Conservation (phyloP, 2,797 vertebrate genomes). For the Microhierax caerulescens region DNA sequence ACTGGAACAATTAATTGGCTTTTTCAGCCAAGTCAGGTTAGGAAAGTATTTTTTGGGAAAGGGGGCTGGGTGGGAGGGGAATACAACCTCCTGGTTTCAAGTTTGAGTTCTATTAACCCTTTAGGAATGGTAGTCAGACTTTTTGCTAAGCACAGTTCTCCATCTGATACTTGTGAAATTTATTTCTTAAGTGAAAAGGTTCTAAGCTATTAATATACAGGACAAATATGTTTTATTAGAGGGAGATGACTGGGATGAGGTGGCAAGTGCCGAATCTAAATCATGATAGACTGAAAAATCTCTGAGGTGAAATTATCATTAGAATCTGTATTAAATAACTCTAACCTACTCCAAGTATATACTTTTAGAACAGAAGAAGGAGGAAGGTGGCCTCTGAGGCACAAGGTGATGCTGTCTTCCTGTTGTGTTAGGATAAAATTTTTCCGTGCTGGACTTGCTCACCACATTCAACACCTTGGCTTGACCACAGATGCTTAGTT, state of each 20-base stretch:
- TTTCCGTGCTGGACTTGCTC: background rate
- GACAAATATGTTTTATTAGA: background rate
- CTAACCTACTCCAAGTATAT: background rate
- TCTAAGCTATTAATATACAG: background rate
- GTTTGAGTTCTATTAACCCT: slow-evolving; percentile 61
- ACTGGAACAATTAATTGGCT: slow-evolving; percentile 74
- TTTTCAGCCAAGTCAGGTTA: slow-evolving; percentile 74
- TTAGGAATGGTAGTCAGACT: slow-evolving; percentile 32
- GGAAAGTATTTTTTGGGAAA: slow-evolving; percentile 65
- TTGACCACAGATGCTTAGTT: background rate
- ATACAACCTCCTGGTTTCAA: slow-evolving; percentile 54
- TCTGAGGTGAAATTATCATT: background rate
- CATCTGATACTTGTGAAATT: background rate
- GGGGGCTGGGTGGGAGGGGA: background rate
- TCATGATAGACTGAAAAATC: background rate
- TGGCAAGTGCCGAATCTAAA: background rate
- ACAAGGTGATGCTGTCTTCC: background rate
- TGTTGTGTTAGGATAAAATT: background rate
- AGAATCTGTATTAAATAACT: background rate
- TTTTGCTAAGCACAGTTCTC: background rate
- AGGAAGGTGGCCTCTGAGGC: background rate
- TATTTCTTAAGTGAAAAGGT: background rate
- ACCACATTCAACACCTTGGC: background rate
- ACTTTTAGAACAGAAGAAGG: background rate
- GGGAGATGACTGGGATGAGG: background rate